A percentile compares a stretch with the other conserved stretches of the same genome.
These are phyloP conservation scores for Gymnocheta viridis DNA, from an alignment of 2,888 invertebrate species.

Conservation along the genomic window DNA sequence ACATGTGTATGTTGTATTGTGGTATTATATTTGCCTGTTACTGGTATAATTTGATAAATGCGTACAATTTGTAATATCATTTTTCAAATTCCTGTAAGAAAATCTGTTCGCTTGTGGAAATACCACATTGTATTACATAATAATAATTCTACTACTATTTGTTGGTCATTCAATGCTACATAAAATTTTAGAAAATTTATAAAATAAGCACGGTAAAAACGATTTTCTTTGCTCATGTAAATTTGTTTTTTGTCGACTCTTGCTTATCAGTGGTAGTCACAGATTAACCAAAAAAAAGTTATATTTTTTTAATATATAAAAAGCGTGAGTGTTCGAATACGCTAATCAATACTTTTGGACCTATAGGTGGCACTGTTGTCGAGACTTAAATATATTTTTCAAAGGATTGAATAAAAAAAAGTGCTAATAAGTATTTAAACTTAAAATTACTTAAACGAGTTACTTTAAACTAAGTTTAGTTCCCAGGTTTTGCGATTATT, in stretches of 20 bases:
- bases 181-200: constrained; percentile 11
- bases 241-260: constrained; percentile 4
- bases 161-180: constrained; percentile 58
- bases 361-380: no score
- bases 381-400: no score
- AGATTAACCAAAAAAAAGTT: not conserved
- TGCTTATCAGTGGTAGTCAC: not conserved
- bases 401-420: no score
- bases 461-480: no score
- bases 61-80: constrained; percentile 81
- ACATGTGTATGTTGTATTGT: constrained; percentile 21
- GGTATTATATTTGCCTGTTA: not conserved
- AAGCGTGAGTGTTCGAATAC: no score
- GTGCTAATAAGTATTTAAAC: no score
- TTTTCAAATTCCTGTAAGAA: constrained; percentile 77
- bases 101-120: constrained; percentile 64
- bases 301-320: not conserved
- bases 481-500: no score
- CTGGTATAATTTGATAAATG: constrained; percentile 79
- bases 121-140: constrained; percentile 66
- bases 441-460: no score
- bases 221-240: constrained; percentile 1
- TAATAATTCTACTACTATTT: constrained; percentile 60
- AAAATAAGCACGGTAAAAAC: not conserved
- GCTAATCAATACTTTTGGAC: no score